Percentiles rank a stretch among this genome's conserved stretches.
phyloP scores from a whole-genome alignment of 1,140 invertebrate genomes.

The Metopolophium dirhodum region DNA sequence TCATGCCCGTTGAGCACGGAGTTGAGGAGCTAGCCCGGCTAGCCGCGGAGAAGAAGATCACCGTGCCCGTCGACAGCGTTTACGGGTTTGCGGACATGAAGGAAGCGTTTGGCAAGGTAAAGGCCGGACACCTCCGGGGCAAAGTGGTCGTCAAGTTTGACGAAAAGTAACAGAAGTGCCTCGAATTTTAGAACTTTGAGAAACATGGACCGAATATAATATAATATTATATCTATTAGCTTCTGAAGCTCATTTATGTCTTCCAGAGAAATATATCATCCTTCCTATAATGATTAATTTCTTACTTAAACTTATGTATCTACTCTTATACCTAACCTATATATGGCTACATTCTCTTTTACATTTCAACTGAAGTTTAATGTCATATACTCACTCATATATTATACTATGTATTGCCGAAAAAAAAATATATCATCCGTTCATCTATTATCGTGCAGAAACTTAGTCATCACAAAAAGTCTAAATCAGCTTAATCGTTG shows the following conservation, averaged over 20 bases:
- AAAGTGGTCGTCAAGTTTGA: slow-evolving; percentile 65
- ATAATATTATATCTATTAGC: not conserved
- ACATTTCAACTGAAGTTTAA: not conserved
- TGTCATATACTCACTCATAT: not conserved
- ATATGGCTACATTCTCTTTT: not conserved
- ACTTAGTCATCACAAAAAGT: not conserved
- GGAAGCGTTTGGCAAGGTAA: slow-evolving; percentile 72
- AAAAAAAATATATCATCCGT: too few species aligned
- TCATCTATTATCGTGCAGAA: too few species aligned
- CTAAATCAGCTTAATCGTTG: not conserved
- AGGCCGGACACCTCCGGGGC: slow-evolving; percentile 74
- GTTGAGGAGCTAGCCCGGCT: slow-evolving; percentile 69
- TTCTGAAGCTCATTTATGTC: not conserved
- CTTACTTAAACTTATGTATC: not conserved
- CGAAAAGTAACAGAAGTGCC: not conserved
- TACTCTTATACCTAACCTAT: too few species aligned
- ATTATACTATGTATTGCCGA: too few species aligned
- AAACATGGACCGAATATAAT: not conserved
- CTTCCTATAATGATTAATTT: not conserved
- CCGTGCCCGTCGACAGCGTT: slow-evolving; percentile 74
- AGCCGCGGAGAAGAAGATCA: slow-evolving; percentile 71
- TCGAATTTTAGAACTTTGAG: not conserved
- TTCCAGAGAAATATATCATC: not conserved
- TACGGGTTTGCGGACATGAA: slow-evolving; percentile 75
- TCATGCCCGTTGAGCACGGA: slow-evolving; percentile 71